Evolutionary conservation across 2,888 invertebrate genomes (phyloP).

Genomic region (Sarcophaga rosellei): DNA sequence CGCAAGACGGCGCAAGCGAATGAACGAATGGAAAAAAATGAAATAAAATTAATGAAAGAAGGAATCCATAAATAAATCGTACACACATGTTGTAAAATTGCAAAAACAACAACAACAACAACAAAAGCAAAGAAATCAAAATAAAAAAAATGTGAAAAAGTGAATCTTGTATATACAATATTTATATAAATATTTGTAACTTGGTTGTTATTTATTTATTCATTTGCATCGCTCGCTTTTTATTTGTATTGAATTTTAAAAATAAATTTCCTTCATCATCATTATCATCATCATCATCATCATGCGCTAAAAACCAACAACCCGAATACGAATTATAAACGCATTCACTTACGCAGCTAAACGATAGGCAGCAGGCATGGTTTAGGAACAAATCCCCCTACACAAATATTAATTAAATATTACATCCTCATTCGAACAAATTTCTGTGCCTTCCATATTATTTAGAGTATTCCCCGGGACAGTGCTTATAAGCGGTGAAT

Average conservation of each 20-base stretch:
- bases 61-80: conserved; percentile 49
- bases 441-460: no score
- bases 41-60: not conserved
- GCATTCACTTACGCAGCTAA: conserved; percentile 36
- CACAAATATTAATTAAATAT: not conserved
- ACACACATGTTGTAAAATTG: conserved; percentile 38
- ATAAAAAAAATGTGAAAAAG: conserved; percentile 29
- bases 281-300: conserved; percentile 49
- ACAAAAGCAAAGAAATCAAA: no score
- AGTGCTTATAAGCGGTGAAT: no score
- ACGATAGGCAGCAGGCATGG: not conserved
- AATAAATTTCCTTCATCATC: conserved; percentile 64
- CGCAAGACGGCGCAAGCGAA: no score
- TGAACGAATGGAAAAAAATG: conserved; percentile 3
- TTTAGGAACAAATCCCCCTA: conserved; percentile 14
- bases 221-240: conserved; percentile 31
- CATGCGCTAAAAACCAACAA: conserved; percentile 30
- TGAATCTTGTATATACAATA: conserved; percentile 38
- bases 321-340: conserved; percentile 28
- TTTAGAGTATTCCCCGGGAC: no score
- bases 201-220: conserved; percentile 39
- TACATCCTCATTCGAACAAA: not conserved
- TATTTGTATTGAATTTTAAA: conserved; percentile 57
- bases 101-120: not conserved
- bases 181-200: conserved; percentile 44